Percentiles rank a stretch among this genome's conserved stretches.
Conservation (phyloP, 92 coral and sea anemone genomes). For the Actinernus sp. region DNA sequence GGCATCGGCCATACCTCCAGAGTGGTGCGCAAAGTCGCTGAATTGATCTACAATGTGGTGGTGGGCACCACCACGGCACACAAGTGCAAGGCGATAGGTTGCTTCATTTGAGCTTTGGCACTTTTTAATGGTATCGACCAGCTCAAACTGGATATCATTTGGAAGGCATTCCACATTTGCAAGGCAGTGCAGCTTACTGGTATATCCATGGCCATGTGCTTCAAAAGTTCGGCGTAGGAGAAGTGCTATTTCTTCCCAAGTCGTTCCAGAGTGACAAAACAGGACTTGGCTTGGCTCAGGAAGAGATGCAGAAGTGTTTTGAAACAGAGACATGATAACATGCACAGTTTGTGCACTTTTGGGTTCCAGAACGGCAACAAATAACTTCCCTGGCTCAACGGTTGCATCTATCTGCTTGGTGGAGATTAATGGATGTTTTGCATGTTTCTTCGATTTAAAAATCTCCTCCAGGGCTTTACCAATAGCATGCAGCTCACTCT, state of each 20-base stretch:
- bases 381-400: conserved; percentile 87
- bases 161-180: conserved; percentile 92
- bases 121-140: conserved; percentile 72
- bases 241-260: conserved; percentile 91
- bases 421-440: background rate
- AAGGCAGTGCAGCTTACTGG: conserved; percentile 77
- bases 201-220: conserved; percentile 48
- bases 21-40: conserved; percentile 69
- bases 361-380: conserved; percentile 86
- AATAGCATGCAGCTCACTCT: conserved; percentile 55
- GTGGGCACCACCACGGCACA: conserved; percentile 93
- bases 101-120: conserved; percentile 23
- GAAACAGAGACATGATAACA: conserved; percentile 83
- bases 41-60: conserved; percentile 94
- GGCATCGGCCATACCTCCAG: conserved; percentile 84
- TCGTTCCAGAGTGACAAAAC: conserved; percentile 85
- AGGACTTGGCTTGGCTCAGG: conserved; percentile 90
- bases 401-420: conserved; percentile 36
- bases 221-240: conserved; percentile 85
- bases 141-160: conserved; percentile 86
- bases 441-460: conserved; percentile 16
- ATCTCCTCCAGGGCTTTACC: conserved; percentile 70
- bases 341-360: conserved; percentile 78
- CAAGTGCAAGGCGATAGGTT: conserved; percentile 72
- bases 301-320: conserved; percentile 59